Evolutionary conservation across 2,797 vertebrate genomes (phyloP), one percentile per base, ranked within the genome.

Genomic region (Acrossocheilus wenchowensis): DNA sequence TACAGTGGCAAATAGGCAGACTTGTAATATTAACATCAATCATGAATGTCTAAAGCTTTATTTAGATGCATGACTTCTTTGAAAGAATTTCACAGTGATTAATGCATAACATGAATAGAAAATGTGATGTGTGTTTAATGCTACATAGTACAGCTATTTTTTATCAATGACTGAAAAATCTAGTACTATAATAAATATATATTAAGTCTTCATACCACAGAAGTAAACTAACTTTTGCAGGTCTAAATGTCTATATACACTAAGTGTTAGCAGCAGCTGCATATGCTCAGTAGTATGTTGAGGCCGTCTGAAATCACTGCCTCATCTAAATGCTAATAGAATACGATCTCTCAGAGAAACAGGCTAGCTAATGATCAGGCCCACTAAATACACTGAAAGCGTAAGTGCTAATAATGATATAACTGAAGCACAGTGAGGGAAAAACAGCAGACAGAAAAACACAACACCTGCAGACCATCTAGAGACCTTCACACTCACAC

Each of bases 291-390:
- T 19, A 57, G 71, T 36, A 83, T 57, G 71, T 60, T 74, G 23
- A 41, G 15, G 54, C 64, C 45, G 39, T 60, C 45, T 30, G 77
- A 85, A 79, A 79, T 79, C 69, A 75, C 84, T 19, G 43, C 79
- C 88, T 93, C 90, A 94, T 94, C 91, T 94, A 93, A 93, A 94
- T 95, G 93, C 90, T 92, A 93, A 95, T 94, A 90, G 90, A 85
- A 91, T 86, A 74, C 90, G 86, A 89, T 84, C 90, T 81, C 88
- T 93, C 86, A 90, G 89, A 91, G 84, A 90, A 91, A 90, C 77
- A 81, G 34, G 17, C 71, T 30, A 78, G 89, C 92, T 94, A 95
- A 94, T 90, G 91, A 92, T 91, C 81, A 74, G 78, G 82, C 60
- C 84, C 82, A 64, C 85, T 90, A 90, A 92, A 93, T 90, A 90